Conservation (phyloP, 2,113 vertebrate genomes). For the Rhynchomys soricoides region DNA sequence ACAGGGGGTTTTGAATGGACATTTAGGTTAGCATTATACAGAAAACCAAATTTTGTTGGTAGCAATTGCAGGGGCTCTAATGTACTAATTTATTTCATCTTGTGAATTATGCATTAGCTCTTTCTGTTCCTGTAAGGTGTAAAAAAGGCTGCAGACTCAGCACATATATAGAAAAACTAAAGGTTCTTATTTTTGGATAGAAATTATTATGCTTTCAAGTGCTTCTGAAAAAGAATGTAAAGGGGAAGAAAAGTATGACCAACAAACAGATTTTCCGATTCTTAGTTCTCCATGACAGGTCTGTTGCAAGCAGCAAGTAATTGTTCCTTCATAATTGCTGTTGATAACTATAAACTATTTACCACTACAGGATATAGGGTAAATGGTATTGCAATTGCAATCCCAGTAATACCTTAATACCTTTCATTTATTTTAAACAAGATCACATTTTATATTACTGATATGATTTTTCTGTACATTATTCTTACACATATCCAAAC, state of each 20-base stretch:
- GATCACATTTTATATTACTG: not conserved
- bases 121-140: not conserved
- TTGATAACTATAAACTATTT: not conserved
- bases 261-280: not conserved
- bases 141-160: not conserved
- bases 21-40: not conserved
- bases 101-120: not conserved
- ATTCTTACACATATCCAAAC: not conserved
- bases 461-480: not conserved
- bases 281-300: not conserved
- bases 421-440: not conserved
- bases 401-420: not conserved
- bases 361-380: not conserved
- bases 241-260: not conserved
- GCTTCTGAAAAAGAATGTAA: not conserved
- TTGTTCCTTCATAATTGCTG: not conserved
- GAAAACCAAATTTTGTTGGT: not conserved
- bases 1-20: not conserved
- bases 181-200: not conserved
- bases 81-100: not conserved
- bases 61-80: not conserved
- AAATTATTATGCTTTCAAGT: conserved; percentile 18
- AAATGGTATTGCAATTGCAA: not conserved
- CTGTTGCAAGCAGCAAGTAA: not conserved
- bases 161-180: not conserved